phyloP scores from a whole-genome alignment of 2,888 invertebrate species.

The Eupeodes luniger region DNA sequence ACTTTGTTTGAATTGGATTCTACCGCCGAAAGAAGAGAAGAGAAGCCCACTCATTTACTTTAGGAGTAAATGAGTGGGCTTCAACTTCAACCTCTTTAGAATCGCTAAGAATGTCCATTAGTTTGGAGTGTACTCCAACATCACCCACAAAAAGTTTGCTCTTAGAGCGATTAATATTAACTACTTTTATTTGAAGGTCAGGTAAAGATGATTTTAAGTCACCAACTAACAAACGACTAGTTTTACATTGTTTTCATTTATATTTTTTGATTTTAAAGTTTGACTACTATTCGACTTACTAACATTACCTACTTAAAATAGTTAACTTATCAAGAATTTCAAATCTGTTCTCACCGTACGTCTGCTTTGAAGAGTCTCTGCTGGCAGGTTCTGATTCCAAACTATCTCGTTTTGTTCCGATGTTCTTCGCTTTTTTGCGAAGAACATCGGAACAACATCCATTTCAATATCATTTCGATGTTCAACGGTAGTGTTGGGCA shows the following conservation, averaged over 20 bases:
- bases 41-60: too few species aligned
- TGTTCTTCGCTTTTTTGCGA: neutral
- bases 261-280: too few species aligned
- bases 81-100: neutral
- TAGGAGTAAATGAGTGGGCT: too few species aligned
- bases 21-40: too few species aligned
- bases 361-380: neutral
- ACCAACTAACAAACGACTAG: neutral
- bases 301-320: neutral
- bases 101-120: neutral
- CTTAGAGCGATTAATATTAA: neutral
- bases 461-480: too few species aligned
- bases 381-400: neutral
- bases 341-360: neutral
- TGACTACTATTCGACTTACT: too few species aligned
- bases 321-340: neutral
- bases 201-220: neutral
- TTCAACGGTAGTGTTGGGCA: too few species aligned
- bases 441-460: neutral
- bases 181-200: neutral
- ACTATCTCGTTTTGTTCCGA: neutral
- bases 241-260: too few species aligned
- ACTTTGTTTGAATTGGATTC: too few species aligned
- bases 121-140: constrained; percentile 3
- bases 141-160: neutral